Percentiles rank a stretch among this genome's conserved stretches.
These are phyloP conservation scores for Otolemur crassicaudatus DNA, from an alignment of 2,797 vertebrate species.

Conservation along the genomic window DNA sequence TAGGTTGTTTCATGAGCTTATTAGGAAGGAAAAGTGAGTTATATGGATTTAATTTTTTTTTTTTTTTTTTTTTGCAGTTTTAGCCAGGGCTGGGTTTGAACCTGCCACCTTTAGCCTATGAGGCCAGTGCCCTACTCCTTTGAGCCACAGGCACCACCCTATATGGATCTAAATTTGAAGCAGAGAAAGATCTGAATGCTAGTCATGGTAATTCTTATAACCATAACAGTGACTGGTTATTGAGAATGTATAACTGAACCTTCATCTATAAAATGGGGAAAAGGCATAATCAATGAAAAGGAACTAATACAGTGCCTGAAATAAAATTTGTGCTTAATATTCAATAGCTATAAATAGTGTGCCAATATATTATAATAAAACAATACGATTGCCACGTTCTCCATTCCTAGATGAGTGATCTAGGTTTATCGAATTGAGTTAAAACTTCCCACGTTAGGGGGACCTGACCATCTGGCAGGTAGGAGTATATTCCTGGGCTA, in stretches of 20 bases:
- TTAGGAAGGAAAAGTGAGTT: not conserved
- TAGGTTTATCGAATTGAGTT: not conserved
- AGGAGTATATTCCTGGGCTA: not conserved
- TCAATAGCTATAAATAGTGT: not conserved
- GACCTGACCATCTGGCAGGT: rapidly evolving
- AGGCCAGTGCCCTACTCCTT: too few relatives aligned
- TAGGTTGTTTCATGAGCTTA: not conserved
- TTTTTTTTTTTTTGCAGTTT: too few relatives aligned
- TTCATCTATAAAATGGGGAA: not conserved
- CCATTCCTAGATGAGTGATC: not conserved
- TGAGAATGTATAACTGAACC: not conserved
- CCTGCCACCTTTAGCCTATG: too few relatives aligned
- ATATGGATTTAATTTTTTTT: not conserved
- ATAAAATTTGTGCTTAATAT: not conserved
- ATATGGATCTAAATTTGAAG: not conserved
- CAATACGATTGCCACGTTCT: not conserved
- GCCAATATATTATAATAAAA: not conserved
- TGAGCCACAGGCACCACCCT: too few relatives aligned
- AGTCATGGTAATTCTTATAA: not conserved
- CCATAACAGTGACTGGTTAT: not conserved
- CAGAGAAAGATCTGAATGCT: not conserved
- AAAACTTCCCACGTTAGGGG: not conserved
- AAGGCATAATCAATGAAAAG: not conserved
- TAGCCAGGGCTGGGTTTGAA: too few relatives aligned
- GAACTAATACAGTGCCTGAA: not conserved